Base-by-base conservation (phyloP, 2,797 vertebrate species). In the Melanotaenia boesemani region DNA sequence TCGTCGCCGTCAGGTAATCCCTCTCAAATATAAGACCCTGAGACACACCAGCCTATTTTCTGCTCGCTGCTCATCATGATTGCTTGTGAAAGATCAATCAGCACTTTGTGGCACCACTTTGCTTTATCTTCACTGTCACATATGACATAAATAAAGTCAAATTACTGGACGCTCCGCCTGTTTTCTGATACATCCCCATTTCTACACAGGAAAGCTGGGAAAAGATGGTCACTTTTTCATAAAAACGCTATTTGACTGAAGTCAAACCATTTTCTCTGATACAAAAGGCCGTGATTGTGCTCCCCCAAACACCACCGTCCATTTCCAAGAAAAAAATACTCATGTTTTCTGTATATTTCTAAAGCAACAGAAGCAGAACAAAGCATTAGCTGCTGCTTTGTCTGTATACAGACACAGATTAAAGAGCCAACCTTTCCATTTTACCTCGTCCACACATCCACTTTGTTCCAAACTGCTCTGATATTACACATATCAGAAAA, bases 1-100 rank as follows among this genome's bases (percentile, higher is more conserved):
- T 71, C 5, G 18, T 32, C 1, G 7, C 11, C 28, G 61, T 54
- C 67, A 6, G 56, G 63, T 85, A 85, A 86, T 86, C 66, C 75
- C 15, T 12, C 70, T 77, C 81, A 34, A 71, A 81, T 80, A 85
- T 59, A 80, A 85, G 69, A 6, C 73, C 22, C 55, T 32, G 58
- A 54, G 65, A 68, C n/a, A 16, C 54, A 10, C 16, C 6, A 24
- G 72, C 71, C 85, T 77, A 85, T 91, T 92, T 91, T 89, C 86
- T 88, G 87, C 88, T 84, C 15, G 71, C 80, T 83, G 84, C 85
- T 81, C 79, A 54, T 70, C 54, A 4, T 90, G 88, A 93, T 91
- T 92, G 89, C 86, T 66, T 86, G 81, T 84, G 88, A 91, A 80
- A 85, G 80, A 89, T 90, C 88, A 90, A 90, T 92, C 87, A 84